phyloP scores from a whole-genome alignment of 2,888 invertebrate genomes.

The Mythimna vitellina region DNA sequence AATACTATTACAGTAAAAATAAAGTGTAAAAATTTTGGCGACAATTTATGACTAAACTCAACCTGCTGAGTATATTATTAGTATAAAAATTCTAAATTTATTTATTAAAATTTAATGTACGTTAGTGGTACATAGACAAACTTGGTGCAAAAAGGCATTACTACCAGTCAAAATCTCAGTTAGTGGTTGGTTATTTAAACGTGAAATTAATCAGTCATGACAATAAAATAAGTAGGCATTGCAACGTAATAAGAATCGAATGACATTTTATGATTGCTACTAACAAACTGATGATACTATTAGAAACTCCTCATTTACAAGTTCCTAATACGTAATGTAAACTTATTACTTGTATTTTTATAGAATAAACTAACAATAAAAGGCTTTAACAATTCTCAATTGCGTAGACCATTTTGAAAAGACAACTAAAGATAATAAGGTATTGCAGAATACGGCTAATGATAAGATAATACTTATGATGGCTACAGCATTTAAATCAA shows the following conservation, averaged over 20 bases:
- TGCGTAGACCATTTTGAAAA: neutral
- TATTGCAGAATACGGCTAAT: neutral
- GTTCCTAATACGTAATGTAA: neutral
- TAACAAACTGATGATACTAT: conserved; percentile 5
- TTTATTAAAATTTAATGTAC: neutral
- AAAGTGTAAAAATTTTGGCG: neutral
- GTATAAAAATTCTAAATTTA: neutral
- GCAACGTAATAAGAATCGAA: conserved; percentile 12
- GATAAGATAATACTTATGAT: neutral
- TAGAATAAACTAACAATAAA: neutral
- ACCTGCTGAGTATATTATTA: neutral
- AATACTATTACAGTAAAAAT: neutral
- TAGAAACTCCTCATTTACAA: conserved; percentile 17
- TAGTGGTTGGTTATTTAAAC: no score
- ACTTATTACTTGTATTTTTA: neutral
- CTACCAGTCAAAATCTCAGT: no score
- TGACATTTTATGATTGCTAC: conserved; percentile 17
- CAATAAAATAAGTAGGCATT: conserved; percentile 11
- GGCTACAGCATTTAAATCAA: neutral
- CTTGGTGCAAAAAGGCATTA: no score
- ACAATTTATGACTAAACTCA: neutral
- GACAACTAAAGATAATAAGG: neutral
- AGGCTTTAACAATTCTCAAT: neutral
- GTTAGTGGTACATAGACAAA: no score
- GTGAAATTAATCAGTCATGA: neutral